Evolutionary conservation across 2,113 vertebrate species (phyloP), one percentile per base, ranked within the genome.

Genomic region (Eonycteris spelaea): DNA sequence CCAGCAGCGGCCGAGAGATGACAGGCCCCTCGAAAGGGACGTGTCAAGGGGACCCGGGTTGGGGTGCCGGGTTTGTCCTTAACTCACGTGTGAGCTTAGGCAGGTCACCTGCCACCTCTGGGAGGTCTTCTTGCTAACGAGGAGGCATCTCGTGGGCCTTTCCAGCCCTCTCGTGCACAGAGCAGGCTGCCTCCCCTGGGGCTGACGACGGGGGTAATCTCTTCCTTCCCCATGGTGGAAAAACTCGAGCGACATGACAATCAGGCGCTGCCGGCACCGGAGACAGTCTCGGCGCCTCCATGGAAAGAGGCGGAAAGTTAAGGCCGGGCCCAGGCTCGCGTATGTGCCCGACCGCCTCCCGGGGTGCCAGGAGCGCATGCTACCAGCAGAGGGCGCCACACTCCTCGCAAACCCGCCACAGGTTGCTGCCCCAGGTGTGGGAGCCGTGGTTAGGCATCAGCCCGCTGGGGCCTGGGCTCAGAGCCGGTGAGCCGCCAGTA

Each of bases 311-410:
- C 48, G 21, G 83, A 35, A 14, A 28, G 22, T 16, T 22, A 68
- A 63, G 74, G 30, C 7, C 0, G 28, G 63, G 33, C 6, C 45
- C 3, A 16, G 28, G 14, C 19, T 68, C 8, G 35, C 26, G 13
- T 43, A 1, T 38, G 9, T 57, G 67, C 57, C n/a, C 51, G 38
- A 0, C 0, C 3, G 0, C n/a, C 15, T 30, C 48, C 43, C 35
- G 35, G 22, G 77, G 67, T 28, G 63, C 59, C 83, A 2, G 12
- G 61, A 26, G 68, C 6, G 92, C 4, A 7, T 43, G 80, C 85
- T 51, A 63, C 94, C 97, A 97, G 97, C 92, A 98, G 97, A 97
- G 97, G 97, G 30, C 79, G 65, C 95, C 97, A 92, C 65, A 97
- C 70, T 84, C 97, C 94, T 96, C 97, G 63, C 90, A 90, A 97